phyloP scores from a whole-genome alignment of 2,888 invertebrate genomes.

The Linnaemya tessellans region DNA sequence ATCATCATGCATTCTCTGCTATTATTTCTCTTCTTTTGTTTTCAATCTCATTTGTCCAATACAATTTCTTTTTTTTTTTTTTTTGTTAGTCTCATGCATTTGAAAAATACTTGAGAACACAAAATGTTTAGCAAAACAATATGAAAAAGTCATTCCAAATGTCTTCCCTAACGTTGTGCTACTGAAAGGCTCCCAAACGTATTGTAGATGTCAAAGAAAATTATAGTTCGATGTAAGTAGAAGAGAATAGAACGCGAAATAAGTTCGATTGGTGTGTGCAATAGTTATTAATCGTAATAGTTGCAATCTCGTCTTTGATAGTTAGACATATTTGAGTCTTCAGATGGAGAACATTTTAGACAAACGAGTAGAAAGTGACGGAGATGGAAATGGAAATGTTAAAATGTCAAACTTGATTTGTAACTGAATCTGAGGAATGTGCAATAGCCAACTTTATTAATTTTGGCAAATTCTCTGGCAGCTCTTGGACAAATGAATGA shows the following conservation, averaged over 20 bases:
- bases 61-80: not conserved
- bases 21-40: not conserved
- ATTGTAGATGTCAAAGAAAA: conserved; percentile 79
- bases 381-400: conserved; percentile 34
- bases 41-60: not conserved
- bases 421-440: conserved; percentile 6
- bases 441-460: conserved; percentile 76
- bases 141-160: not conserved
- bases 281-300: not conserved
- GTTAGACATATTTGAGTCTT: conserved; percentile 19
- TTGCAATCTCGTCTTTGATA: conserved; percentile 9
- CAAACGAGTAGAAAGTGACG: conserved; percentile 15
- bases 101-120: conserved; percentile 19
- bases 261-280: conserved; percentile 8
- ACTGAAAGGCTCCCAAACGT: conserved; percentile 76
- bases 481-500: not conserved
- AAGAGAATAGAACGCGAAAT: conserved; percentile 41
- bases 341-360: conserved; percentile 25
- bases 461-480: conserved; percentile 77
- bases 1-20: conserved; percentile 22
- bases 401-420: conserved; percentile 52
- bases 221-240: conserved; percentile 44
- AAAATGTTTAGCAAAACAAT: conserved; percentile 13
- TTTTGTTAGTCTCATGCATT: conserved; percentile 16
- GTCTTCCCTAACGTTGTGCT: conserved; percentile 4